Evolutionary conservation across 2,888 invertebrate genomes (phyloP), one percentile per base, ranked within the genome.

Genomic region (Electrophaes corylata): DNA sequence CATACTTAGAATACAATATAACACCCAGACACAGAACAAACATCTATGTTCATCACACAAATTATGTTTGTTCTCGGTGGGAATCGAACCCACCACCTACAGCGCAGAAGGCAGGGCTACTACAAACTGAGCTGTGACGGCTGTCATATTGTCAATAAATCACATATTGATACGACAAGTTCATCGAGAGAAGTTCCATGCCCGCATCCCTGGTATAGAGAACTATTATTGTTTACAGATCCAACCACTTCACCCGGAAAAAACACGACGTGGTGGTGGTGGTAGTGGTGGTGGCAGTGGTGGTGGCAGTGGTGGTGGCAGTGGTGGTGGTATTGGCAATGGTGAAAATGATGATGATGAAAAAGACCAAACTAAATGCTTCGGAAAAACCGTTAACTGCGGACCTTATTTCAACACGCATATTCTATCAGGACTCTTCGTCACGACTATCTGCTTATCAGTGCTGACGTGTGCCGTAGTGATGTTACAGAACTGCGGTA

Each of bases 381-480:
- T 84, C 40, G 78, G 73, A 0, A 60, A 67, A 0, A 64, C 74
- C 0, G 67, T 76, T 0, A 76, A 81, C 55, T 86, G 87, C 43
- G 79, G 81, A 0, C 82, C 82, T 0, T 84, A 78, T 29, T 84
- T 84, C 53, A 82, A 68, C 33, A 49, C 68, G 0, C 65, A 64
- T 0, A 81, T 86, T 0, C 33, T 86, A 0, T 53, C 80, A 0
- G 69, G 69, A 0, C 45, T 87, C 0, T 64, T 84, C 10, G 67
- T 86, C 0, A 46, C 71, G 0, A 57, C 60, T 0, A 29, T 85
- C 0, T 73, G 67, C 3, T 4, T 78, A 0, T 16, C 43, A 0
- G 78, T 86, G 2, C 20, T 77, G 0, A 23, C 62, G 0, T 77
- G 69, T 11, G 88, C 83, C 0, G 1, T 86, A 0, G 1, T 64